Evolutionary conservation across 2,797 vertebrate genomes (phyloP).

Genomic region (Caiman crocodilus): DNA sequence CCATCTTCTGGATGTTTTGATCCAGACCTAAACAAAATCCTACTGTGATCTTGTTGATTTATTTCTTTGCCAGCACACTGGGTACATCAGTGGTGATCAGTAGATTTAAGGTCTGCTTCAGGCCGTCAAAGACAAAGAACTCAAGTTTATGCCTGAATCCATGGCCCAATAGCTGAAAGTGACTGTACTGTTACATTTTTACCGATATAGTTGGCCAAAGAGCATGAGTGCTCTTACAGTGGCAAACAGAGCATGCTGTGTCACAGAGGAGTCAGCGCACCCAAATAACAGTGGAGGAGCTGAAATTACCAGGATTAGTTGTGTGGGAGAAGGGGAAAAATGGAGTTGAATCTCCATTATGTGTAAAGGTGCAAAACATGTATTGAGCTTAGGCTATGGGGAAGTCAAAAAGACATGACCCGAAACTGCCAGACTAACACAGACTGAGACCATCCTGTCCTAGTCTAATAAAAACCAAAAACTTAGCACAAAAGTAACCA

Average conservation of each 20-base stretch:
- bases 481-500: too few species aligned
- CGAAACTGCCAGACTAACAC: too few species aligned
- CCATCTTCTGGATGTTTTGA: too few species aligned
- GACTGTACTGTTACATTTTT: neutral
- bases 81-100: neutral
- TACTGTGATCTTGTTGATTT: too few species aligned
- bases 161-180: neutral
- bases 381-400: too few species aligned
- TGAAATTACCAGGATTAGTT: neutral
- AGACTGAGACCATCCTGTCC: too few species aligned
- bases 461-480: too few species aligned
- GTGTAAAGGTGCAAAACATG: too few species aligned
- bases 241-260: neutral
- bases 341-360: too few species aligned
- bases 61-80: neutral
- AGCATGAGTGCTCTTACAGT: neutral
- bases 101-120: neutral
- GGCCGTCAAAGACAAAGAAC: neutral
- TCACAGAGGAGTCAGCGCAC: neutral
- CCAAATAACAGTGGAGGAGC: neutral
- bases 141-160: neutral
- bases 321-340: too few species aligned
- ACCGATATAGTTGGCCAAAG: neutral
- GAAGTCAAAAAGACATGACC: too few species aligned
- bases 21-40: neutral